Conservation (phyloP, 2,113 vertebrate species). For the Microcebus griseorufus region DNA sequence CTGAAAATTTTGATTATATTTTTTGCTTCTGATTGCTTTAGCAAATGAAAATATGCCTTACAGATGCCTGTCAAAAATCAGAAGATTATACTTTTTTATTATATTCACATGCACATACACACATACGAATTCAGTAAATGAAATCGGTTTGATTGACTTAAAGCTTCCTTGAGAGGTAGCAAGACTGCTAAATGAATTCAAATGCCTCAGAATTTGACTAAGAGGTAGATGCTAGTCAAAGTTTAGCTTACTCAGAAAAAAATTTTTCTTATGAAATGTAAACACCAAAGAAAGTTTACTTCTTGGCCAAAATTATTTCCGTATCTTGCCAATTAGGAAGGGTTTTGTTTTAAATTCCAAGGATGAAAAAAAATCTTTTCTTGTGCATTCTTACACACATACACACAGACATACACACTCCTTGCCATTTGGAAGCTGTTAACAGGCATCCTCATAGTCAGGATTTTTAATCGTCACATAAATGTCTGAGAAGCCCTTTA, state of each 20-base stretch:
- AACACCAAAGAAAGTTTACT: slow-evolving; percentile 12
- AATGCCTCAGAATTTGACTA: slow-evolving; percentile 18
- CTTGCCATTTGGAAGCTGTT: slow-evolving; percentile 60
- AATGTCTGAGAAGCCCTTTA: slow-evolving; percentile 71
- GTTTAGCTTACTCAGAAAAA: slow-evolving; percentile 25
- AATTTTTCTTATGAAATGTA: slow-evolving; percentile 9
- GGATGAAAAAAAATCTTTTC: not conserved
- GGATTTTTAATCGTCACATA: slow-evolving; percentile 57
- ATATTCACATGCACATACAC: not conserved
- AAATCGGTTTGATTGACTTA: slow-evolving; percentile 54
- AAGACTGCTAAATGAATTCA: slow-evolving; percentile 60
- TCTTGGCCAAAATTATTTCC: slow-evolving; percentile 12
- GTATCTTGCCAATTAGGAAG: slow-evolving; percentile 35
- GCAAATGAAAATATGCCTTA: slow-evolving; percentile 33
- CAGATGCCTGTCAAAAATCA: not conserved
- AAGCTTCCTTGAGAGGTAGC: slow-evolving; percentile 49
- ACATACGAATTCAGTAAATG: slow-evolving; percentile 61
- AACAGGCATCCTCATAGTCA: slow-evolving; percentile 74
- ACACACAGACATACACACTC: too few species aligned
- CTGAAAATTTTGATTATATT: not conserved
- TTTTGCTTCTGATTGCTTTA: slow-evolving; percentile 37
- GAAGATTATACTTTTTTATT: not conserved
- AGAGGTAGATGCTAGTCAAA: slow-evolving; percentile 46
- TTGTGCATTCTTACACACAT: not conserved
- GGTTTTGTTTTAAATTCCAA: slow-evolving; percentile 11